Base-by-base conservation (phyloP, 2,888 invertebrate genomes). In the Caradrina clavipalpis region DNA sequence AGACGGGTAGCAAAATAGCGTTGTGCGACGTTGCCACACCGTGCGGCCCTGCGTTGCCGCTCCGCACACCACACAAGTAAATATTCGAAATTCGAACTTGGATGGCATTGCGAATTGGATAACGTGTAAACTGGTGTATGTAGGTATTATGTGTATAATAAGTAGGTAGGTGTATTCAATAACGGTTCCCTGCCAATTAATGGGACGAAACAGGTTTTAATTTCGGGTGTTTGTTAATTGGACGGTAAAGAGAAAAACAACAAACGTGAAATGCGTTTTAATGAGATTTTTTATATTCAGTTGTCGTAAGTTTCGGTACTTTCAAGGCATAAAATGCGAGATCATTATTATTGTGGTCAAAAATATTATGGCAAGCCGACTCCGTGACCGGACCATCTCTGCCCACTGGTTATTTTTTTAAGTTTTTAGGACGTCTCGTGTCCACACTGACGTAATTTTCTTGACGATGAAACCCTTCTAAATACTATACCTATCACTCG, bases 81-180 rank as follows among this genome's bases (percentile, higher is more conserved):
- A 90, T 88, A 91, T 87, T 89, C 89, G 87, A 88, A 90, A 86
- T 90, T 89, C 90, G 86, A 88, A 89, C 89, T 91, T 90, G 91
- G 90, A 92, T 91, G 89, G 88, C 87, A 89, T 90, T 90, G 90
- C 89, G 87, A 91, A 88, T 88, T 87, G 87, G 86, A 86, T 88
- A 89, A 87, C 87, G 85, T 86, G 78, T 83, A 84, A 82, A 83
- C 69, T 60, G 86, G 85, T 88, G 65, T 82, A 83, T 22, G 72
- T 67, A 35, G 39, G 55, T 70, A 64, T 47, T 45, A 79, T 60
- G 51, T 73, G 42, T 66, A 54, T 63, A 64, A 42, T 76, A 76
- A 69, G 71, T 80, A 78, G 77, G 76, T 73, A 78, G 77, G 76
- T 73, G 78, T 73, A 79, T 78, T 76, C 76, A 77, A 76, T 91